These are phyloP conservation scores for Diaphora mendica DNA, from an alignment of 2,888 invertebrate genomes.

Conservation along the genomic window DNA sequence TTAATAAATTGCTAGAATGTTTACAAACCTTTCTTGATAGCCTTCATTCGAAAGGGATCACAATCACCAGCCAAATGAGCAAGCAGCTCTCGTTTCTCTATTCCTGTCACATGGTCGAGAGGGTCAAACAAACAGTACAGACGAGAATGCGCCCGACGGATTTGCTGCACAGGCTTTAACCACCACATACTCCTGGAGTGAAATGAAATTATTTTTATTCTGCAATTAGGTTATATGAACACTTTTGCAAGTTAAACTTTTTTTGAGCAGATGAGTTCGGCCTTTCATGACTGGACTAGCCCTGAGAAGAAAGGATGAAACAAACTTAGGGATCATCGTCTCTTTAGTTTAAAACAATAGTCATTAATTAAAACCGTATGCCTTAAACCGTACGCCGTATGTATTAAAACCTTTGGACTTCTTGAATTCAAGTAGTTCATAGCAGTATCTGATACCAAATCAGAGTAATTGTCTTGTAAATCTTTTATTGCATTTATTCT, in stretches of 20 bases:
- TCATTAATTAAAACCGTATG: not conserved
- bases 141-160: conserved; percentile 66
- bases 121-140: conserved; percentile 92
- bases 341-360: not conserved
- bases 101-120: conserved; percentile 95
- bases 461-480: too few relatives aligned
- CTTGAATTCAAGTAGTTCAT: not conserved
- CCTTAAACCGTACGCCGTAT: too few relatives aligned
- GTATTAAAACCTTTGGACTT: too few relatives aligned
- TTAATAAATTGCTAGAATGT: too few relatives aligned
- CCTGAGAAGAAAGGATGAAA: too few relatives aligned
- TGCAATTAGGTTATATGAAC: too few relatives aligned
- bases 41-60: conserved; percentile 92
- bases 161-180: conserved; percentile 43
- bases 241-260: too few relatives aligned
- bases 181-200: conserved; percentile 46
- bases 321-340: too few relatives aligned
- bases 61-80: conserved; percentile 96
- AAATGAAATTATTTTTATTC: too few relatives aligned
- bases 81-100: conserved; percentile 95
- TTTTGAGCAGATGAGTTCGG: too few relatives aligned
- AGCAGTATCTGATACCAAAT: not conserved
- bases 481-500: too few relatives aligned
- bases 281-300: too few relatives aligned
- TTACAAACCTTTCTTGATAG: conserved; percentile 85